Base-by-base conservation (phyloP, 2,888 invertebrate genomes). In the Agonopterix arenella region DNA sequence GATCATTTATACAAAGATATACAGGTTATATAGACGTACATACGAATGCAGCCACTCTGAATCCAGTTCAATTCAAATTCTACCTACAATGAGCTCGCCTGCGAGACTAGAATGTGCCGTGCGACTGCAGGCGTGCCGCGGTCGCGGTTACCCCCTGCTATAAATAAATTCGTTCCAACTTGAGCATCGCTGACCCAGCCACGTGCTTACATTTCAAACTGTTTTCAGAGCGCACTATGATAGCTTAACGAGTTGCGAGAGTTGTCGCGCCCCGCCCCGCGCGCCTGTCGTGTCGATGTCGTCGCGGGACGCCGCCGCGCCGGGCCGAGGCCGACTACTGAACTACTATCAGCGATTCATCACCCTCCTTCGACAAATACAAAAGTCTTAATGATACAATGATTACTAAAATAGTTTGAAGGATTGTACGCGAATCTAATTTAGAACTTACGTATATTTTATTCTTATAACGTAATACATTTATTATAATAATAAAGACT, bases 401-500 rank as follows among this genome's bases (percentile, higher is more conserved):
- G 67, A 66, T 73, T 73, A 74, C 66, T 80, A 78, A 76, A 76
- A 73, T 75, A 80, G 66, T 66, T 62, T 53, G 61, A 64, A 68
- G 63, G 60, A 66, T 68, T 64, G 64, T 68, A 74, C 70, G 72
- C 69, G 65, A 66, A 66, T 63, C 64, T 75, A 75, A 65, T 62
- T 60, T 73, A 77, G 78, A 80, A 81, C 78, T 73, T 78, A 77
- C 75, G 67, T 74, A 64, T 68, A 44, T 45, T 16, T 68, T 64
- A 73, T 54, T 61, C 69, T 73, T 75, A 77, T 56, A 66, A 68
- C 62, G 64, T 66, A 70, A 73, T 76, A 74, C 72, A 74, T 70
- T 73, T 73, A 79, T 70, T 64, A 74, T 76, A 70, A 76, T 79
- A 74, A 77, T 82, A 83, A 80, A 88, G 89, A 89, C 89, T 89